Percentiles rank a stretch among this genome's conserved stretches.
Conservation (phyloP, 53 echinoderm and acorn worm species). For the Astropecten irregularis region DNA sequence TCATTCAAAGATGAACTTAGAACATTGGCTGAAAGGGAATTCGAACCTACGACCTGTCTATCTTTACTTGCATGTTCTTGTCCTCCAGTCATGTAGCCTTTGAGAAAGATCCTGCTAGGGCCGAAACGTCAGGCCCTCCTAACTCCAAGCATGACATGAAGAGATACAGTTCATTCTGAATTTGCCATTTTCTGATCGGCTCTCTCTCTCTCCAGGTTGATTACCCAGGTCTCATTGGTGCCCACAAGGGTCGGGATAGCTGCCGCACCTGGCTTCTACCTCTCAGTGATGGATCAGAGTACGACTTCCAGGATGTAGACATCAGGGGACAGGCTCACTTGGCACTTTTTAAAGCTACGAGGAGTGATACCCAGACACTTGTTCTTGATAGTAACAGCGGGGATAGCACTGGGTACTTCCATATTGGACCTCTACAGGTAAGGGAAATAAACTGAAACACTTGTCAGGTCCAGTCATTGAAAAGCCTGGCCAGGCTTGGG, state of each 20-base stretch:
- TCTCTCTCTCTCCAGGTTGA: background rate
- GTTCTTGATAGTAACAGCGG: conserved; percentile 68
- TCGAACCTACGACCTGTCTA: too few species aligned
- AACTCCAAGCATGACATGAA: too few species aligned
- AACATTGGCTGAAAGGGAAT: too few species aligned
- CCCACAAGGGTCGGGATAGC: conserved; percentile 63
- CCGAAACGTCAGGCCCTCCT: too few species aligned
- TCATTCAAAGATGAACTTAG: too few species aligned
- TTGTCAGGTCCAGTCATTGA: too few species aligned
- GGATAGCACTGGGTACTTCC: conserved; percentile 71
- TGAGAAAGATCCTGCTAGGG: too few species aligned
- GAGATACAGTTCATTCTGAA: too few species aligned
- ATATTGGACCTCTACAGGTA: conserved; percentile 89
- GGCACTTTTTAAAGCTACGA: conserved; percentile 60
- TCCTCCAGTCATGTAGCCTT: too few species aligned
- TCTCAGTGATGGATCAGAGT: conserved; percentile 36
- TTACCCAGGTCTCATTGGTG: conserved; percentile 49
- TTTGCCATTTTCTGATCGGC: too few species aligned
- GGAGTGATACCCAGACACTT: conserved; percentile 45
- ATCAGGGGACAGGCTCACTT: conserved; percentile 70
- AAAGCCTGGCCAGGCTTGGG: too few species aligned
- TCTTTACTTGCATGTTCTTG: too few species aligned
- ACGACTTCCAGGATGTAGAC: conserved; percentile 59
- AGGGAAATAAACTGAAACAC: background rate
- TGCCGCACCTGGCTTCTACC: conserved; percentile 84